phyloP scores from a whole-genome alignment of 2,888 invertebrate genomes.

The Amiota minor region DNA sequence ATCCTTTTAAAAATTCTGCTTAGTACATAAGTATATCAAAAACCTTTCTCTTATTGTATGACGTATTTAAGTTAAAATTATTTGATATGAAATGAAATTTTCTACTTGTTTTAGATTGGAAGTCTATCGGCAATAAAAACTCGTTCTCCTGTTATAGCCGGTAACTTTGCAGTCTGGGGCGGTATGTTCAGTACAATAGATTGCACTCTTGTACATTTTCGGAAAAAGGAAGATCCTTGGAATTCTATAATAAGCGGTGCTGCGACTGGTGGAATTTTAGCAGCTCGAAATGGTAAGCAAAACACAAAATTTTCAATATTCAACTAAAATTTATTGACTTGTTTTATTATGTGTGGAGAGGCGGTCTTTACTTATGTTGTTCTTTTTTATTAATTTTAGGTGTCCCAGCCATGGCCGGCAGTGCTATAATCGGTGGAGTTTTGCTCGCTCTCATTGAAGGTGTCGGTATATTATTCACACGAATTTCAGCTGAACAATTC shows the following conservation, averaged over 20 bases:
- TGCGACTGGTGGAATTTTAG: constrained; percentile 76
- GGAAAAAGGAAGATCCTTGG: constrained; percentile 98
- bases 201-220: constrained; percentile 91
- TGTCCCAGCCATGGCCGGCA: constrained; percentile 91
- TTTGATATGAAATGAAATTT: neutral
- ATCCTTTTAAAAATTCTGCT: too few species aligned
- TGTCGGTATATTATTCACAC: constrained; percentile 93
- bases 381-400: constrained; percentile 70
- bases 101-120: constrained; percentile 75
- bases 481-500: constrained; percentile 93
- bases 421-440: constrained; percentile 96
- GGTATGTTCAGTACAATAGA: constrained; percentile 98
- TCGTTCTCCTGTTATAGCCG: constrained; percentile 92
- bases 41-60: too few species aligned
- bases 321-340: neutral
- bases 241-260: constrained; percentile 95
- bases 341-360: too few species aligned
- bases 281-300: constrained; percentile 73
- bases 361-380: neutral
- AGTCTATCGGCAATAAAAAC: constrained; percentile 86
- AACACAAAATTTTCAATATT: neutral
- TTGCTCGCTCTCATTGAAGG: constrained; percentile 97
- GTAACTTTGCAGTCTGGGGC: constrained; percentile 99
- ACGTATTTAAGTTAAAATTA: neutral
- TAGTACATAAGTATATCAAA: too few species aligned